Base-by-base conservation (phyloP, 1,140 invertebrate species). In the Oedothorax gibbosus region DNA sequence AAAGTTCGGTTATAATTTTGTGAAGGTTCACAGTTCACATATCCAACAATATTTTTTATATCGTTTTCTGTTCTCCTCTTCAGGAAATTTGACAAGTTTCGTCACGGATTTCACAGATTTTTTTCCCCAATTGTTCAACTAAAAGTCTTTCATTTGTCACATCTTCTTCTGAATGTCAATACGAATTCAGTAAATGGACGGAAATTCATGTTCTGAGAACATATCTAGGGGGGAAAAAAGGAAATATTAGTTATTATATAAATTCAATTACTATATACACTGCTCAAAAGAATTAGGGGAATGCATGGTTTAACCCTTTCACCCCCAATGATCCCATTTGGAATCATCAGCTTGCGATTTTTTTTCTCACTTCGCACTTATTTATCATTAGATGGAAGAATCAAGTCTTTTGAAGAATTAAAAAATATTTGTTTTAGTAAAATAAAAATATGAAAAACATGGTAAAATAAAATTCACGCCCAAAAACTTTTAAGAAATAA, bases 181-280 rank as follows among this genome's bases (percentile, higher is more conserved):
- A 81, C 21, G 51, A 71, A 81, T 50, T 81, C 78, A n/a, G 68
- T 71, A 21, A 81, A 81, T 2, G 78, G 78, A 57, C 68, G 78
- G 78, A 54, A 71, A 14, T 81, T 81, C 8, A 51, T 14, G 10
- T 71, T 60, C 64, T 57, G 49, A 4, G 78, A 62, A 62, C 78
- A 81, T 6, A 81, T 66, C 78, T 81, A 81, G 62, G 12, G 51
- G 18, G 7, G 49, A 60, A 51, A 62, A 12, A 64, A 77, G 49
- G 20, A 51, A 50, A 76, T 12, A 8, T 8, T 49, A 62, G 21
- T 18, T 69, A 9, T 35, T n/a, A 50, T 51, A 14, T 35, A 3
- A 21, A 21, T 49, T 49, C 7, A 0, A 15, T 2, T 15, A 62
- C 60, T n/a, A 14, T 14, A 11, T 14, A 15, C 11, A 7, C 15